Evolutionary conservation across 2,797 vertebrate species (phyloP).

Genomic region (Macroramphosus scolopax): DNA sequence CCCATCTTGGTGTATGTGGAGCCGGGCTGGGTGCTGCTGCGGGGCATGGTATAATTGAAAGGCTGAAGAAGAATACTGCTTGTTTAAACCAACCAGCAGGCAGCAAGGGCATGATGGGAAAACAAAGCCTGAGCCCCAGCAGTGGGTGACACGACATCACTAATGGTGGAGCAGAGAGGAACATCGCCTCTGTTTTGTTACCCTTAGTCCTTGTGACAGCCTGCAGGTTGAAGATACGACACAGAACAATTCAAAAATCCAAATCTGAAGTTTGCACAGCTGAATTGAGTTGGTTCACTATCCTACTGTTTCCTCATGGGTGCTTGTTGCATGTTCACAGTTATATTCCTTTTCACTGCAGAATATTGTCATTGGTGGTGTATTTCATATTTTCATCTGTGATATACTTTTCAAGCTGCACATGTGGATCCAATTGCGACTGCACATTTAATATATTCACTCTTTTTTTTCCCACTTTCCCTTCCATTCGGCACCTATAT

Average conservation of each 20-base stretch:
- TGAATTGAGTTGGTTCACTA: slow-evolving; percentile 30
- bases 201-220: slow-evolving; percentile 59
- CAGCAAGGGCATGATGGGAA: slow-evolving; percentile 76
- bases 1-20: slow-evolving; percentile 57
- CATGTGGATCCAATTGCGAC: slow-evolving; percentile 39
- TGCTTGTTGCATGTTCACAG: slow-evolving; percentile 2
- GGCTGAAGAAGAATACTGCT: slow-evolving; percentile 77
- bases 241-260: slow-evolving; percentile 53
- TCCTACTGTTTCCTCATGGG: slow-evolving; percentile 28
- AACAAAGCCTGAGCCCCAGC: slow-evolving; percentile 74
- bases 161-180: slow-evolving; percentile 67
- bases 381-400: slow-evolving; percentile 17
- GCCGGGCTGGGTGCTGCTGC: slow-evolving; percentile 72
- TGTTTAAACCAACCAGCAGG: slow-evolving; percentile 81
- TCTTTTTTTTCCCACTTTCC: slow-evolving; percentile 39
- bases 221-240: slow-evolving; percentile 50
- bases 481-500: slow-evolving; percentile 22
- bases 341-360: slow-evolving; percentile 18
- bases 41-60: slow-evolving; percentile 83
- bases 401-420: slow-evolving; percentile 26
- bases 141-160: slow-evolving; percentile 74
- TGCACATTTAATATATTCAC: slow-evolving; percentile 26
- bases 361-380: slow-evolving; percentile 19
- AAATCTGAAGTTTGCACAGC: slow-evolving; percentile 48
- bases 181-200: slow-evolving; percentile 67